Evolutionary conservation across 2,888 invertebrate species (phyloP).

Genomic region (Agonum fuliginosum): DNA sequence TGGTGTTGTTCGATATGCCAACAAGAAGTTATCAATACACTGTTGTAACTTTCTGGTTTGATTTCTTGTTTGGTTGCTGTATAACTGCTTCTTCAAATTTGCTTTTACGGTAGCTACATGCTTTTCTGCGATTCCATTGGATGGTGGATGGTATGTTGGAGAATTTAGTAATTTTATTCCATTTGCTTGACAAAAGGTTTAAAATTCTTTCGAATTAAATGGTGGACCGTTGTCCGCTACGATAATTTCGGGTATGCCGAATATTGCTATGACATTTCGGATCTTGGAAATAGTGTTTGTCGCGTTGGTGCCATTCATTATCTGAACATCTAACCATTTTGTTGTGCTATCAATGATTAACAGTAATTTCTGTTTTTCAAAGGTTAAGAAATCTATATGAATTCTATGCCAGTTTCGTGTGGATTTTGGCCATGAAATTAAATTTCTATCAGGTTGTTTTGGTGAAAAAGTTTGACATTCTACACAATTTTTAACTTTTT

Average conservation of each 20-base stretch:
- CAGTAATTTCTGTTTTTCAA: too few relatives aligned
- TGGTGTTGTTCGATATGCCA: constrained; percentile 28
- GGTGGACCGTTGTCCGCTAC: not conserved
- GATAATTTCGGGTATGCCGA: not conserved
- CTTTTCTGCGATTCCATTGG: not conserved
- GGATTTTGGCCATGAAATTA: too few relatives aligned
- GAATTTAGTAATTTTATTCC: not conserved
- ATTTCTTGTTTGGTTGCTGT: not conserved
- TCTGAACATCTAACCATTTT: not conserved
- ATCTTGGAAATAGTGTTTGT: not conserved
- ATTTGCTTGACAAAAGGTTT: not conserved
- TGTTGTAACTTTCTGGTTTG: not conserved
- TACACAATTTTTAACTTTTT: too few relatives aligned
- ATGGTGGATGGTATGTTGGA: not conserved
- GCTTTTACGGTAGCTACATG: not conserved
- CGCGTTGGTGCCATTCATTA: not conserved
- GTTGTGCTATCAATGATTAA: not conserved
- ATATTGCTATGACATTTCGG: not conserved
- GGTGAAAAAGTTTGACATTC: too few relatives aligned
- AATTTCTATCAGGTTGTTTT: too few relatives aligned
- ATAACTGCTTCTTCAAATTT: not conserved
- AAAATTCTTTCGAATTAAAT: not conserved
- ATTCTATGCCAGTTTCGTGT: too few relatives aligned
- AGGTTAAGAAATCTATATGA: too few relatives aligned
- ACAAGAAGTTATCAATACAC: not conserved